These are phyloP conservation scores for Pangasius macronema DNA, from an alignment of 2,797 vertebrate species.

Conservation along the genomic window DNA sequence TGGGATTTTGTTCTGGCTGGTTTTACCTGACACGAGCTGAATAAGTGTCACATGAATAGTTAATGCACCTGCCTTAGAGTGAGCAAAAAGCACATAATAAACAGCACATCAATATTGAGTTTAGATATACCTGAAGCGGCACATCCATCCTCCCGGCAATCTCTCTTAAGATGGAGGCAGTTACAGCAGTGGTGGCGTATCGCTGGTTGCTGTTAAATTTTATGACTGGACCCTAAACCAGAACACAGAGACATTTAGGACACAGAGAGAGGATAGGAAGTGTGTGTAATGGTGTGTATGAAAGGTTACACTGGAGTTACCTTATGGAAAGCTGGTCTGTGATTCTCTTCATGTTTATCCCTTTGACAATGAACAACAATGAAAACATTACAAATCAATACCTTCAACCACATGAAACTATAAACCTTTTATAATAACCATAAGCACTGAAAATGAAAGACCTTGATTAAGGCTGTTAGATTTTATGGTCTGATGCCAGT, in stretches of 20 bases:
- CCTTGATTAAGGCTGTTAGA: neutral
- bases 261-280: neutral
- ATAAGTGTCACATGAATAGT: neutral
- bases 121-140: slow-evolving; percentile 85
- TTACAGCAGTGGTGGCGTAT: slow-evolving; percentile 92
- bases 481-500: no score
- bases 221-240: slow-evolving; percentile 87
- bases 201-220: slow-evolving; percentile 98
- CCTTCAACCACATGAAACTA: neutral
- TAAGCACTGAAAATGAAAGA: neutral
- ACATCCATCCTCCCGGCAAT: slow-evolving; percentile 80
- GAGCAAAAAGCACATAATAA: neutral
- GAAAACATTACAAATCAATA: slow-evolving; percentile 14
- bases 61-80: neutral
- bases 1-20: no score
- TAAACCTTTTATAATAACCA: neutral
- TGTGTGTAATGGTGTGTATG: neutral
- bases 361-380: slow-evolving; percentile 65
- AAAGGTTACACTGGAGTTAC: slow-evolving; percentile 68
- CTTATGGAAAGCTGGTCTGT: slow-evolving; percentile 93
- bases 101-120: neutral
- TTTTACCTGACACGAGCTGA: neutral
- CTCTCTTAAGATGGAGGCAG: slow-evolving; percentile 85
- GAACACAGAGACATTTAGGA: slow-evolving; percentile 24
- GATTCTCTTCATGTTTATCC: slow-evolving; percentile 97